Evolutionary conservation across 2,113 vertebrate species (phyloP).

Genomic region (Talpa occidentalis): DNA sequence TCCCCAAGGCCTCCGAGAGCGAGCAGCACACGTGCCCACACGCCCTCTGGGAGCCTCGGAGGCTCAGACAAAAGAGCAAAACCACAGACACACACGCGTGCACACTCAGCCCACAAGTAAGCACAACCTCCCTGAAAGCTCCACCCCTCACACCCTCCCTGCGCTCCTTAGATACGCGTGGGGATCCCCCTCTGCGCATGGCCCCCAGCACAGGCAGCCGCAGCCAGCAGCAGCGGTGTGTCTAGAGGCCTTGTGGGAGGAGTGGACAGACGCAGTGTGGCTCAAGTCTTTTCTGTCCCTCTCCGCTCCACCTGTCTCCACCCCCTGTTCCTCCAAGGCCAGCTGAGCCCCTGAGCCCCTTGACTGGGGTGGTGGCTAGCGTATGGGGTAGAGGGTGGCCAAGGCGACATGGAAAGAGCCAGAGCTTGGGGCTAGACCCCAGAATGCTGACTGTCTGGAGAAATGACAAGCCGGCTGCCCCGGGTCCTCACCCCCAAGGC

Average conservation of each 20-base stretch:
- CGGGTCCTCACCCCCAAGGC: neutral
- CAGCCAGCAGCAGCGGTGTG: neutral
- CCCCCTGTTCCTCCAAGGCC: neutral
- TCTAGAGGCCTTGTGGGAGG: neutral
- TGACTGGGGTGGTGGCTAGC: too few relatives aligned
- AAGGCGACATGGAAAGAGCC: neutral
- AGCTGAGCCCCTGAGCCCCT: neutral
- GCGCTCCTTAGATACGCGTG: fast-evolving
- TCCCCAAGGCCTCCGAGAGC: neutral
- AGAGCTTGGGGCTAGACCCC: neutral
- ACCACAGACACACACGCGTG: neutral
- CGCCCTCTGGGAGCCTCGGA: neutral
- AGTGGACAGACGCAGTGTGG: too few relatives aligned
- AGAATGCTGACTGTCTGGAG: neutral
- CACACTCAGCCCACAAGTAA: neutral
- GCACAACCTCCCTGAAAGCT: neutral
- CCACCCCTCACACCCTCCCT: neutral
- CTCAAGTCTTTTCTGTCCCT: neutral
- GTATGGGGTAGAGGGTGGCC: neutral
- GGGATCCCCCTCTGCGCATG: too few relatives aligned
- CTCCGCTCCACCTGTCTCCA: too few relatives aligned
- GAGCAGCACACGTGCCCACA: too few relatives aligned
- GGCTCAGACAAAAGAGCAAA: neutral
- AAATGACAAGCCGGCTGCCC: neutral
- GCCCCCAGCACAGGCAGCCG: neutral